These are phyloP conservation scores for Micromussa lordhowensis DNA, from an alignment of 92 coral and sea anemone genomes.

Conservation along the genomic window DNA sequence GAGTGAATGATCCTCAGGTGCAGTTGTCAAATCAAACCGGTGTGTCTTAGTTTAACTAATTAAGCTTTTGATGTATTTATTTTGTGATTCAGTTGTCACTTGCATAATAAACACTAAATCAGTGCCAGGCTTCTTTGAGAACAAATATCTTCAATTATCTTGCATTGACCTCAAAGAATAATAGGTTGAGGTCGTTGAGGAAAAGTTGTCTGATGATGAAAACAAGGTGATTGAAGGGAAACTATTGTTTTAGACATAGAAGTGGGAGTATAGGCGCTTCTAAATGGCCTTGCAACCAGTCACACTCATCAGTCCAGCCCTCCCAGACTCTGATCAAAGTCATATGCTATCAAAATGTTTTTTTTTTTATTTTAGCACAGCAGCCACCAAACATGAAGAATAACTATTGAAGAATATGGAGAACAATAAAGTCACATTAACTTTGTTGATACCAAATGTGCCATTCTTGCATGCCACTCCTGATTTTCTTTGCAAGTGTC, in stretches of 20 bases:
- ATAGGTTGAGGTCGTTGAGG: background rate
- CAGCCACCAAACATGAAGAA: slow-evolving; percentile 57
- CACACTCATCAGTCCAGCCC: slow-evolving; percentile 46
- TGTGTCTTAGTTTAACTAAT: background rate
- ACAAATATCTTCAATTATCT: slow-evolving; percentile 26
- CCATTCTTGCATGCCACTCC: slow-evolving; percentile 82
- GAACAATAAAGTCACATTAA: slow-evolving; percentile 23
- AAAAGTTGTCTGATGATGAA: slow-evolving; percentile 37
- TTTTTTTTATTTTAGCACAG: slow-evolving; percentile 45
- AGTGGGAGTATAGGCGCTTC: slow-evolving; percentile 73
- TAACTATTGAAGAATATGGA: slow-evolving; percentile 38
- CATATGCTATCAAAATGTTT: slow-evolving; percentile 58
- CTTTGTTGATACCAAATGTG: slow-evolving; percentile 50
- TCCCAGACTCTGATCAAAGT: slow-evolving; percentile 61
- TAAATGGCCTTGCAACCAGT: slow-evolving; percentile 44
- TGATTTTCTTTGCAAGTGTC: slow-evolving; percentile 64
- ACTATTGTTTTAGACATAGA: slow-evolving; percentile 63
- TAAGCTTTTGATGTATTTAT: background rate
- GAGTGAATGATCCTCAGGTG: slow-evolving; percentile 54
- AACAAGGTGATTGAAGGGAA: slow-evolving; percentile 42
- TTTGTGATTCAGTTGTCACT: slow-evolving; percentile 8
- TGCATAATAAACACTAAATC: background rate
- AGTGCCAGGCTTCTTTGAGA: slow-evolving; percentile 28
- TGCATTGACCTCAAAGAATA: slow-evolving; percentile 47
- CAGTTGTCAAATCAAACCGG: slow-evolving; percentile 11